Evolutionary conservation across 1,140 invertebrate species (phyloP).

Genomic region (Papilio polytes): DNA sequence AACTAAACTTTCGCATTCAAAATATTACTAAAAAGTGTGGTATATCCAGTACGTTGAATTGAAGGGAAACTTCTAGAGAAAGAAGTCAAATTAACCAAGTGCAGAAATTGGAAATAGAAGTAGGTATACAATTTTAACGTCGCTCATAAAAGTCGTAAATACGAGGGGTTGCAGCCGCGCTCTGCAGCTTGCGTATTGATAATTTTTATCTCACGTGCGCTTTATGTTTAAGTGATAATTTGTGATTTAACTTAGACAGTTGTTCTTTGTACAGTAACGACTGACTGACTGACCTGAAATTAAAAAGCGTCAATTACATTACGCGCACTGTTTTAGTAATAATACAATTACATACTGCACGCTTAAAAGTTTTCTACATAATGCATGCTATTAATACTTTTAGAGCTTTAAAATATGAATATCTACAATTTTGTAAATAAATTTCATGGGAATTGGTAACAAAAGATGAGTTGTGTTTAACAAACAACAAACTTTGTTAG

Average conservation of each 20-base stretch:
- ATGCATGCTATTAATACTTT: background rate
- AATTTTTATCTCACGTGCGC: background rate
- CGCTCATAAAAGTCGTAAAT: background rate
- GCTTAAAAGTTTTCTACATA: background rate
- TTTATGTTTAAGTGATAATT: background rate
- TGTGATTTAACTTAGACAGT: background rate
- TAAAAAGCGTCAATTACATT: too few relatives aligned
- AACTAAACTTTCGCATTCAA: too few relatives aligned
- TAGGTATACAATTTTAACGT: background rate
- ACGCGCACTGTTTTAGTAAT: too few relatives aligned
- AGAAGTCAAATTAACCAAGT: background rate
- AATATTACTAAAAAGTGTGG: too few relatives aligned
- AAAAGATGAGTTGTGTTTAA: background rate
- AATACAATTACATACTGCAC: background rate
- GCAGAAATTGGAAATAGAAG: background rate
- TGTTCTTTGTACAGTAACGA: background rate
- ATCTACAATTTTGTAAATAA: background rate
- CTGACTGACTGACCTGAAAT: too few relatives aligned
- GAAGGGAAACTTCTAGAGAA: too few relatives aligned
- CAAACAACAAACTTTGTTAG: slow-evolving; percentile 6
- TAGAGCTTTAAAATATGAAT: background rate
- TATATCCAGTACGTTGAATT: too few relatives aligned
- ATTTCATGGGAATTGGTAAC: background rate
- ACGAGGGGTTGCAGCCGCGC: background rate
- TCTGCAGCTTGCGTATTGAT: background rate